Percentiles rank a stretch among this genome's conserved stretches.
phyloP scores from a whole-genome alignment of 2,797 vertebrate genomes.

The Silurus lanzhouensis region DNA sequence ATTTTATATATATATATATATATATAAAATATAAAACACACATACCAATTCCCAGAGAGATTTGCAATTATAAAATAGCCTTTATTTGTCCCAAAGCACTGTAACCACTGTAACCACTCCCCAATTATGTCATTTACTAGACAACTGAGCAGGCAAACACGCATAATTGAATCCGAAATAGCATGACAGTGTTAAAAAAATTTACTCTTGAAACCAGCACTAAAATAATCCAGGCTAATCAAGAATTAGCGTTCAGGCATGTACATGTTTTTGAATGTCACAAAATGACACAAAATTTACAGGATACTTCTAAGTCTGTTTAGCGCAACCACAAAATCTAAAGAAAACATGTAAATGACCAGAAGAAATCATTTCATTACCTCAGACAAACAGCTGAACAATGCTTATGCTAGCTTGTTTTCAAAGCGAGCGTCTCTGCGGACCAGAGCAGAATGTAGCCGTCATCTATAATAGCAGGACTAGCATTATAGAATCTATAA shows the following conservation, averaged over 20 bases:
- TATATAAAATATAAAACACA: too few relatives aligned
- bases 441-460: too few relatives aligned
- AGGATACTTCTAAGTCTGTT: neutral
- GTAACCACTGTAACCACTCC: too few relatives aligned
- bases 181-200: neutral
- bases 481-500: neutral
- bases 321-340: too few relatives aligned
- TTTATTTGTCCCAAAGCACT: too few relatives aligned
- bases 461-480: too few relatives aligned
- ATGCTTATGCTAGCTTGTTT: neutral
- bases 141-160: too few relatives aligned
- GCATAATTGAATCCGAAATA: neutral
- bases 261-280: neutral
- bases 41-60: too few relatives aligned
- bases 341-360: neutral
- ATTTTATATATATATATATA: too few relatives aligned
- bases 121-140: too few relatives aligned
- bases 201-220: neutral
- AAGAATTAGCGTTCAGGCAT: neutral
- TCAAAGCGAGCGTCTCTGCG: neutral
- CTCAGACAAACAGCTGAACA: neutral
- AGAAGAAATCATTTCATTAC: neutral
- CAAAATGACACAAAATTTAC: neutral
- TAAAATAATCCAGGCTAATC: neutral
- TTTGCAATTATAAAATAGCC: too few relatives aligned